Evolutionary conservation across 2,113 vertebrate species (phyloP), one percentile per base, ranked within the genome.

Genomic region (Eudyptes chrysolophus): DNA sequence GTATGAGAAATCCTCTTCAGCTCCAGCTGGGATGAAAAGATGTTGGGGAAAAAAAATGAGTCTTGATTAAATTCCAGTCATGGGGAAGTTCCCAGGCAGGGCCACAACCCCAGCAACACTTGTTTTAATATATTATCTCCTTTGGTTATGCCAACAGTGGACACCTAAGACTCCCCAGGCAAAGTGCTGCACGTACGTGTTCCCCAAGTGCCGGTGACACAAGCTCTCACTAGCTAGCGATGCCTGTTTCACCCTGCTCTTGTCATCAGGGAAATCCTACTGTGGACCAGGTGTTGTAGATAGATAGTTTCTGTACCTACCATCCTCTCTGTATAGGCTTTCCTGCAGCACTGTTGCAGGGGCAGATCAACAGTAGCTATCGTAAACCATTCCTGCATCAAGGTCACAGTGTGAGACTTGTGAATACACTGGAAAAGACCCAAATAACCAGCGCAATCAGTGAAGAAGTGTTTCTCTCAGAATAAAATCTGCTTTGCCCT

Each of bases 121-220:
- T 54, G 22, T 46, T 80, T 20, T 5, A n/a, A 36, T 42, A 13
- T 32, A 79, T 81, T 75, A 27, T 7, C 60, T 84, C 42, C 36
- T 52, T 61, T 49, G 15, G 14, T 75, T 75, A 34, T 19, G 36
- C 24, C 12, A 12, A 24, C 8, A 13, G 64, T 5, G 4, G n/a
- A n/a, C 25, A 69, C 30, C 26, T 68, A 40, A 61, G 38, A 46
- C 48, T 85, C 13, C 14, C 16, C 34, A 40, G 42, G 60, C 40
- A 34, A 64, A 84, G n/a, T 22, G 52, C 36, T 3, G 2, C 54
- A 76, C 26, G 24, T 38, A 25, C 12, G 29, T 3, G 1, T 60
- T 85, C 42, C 51, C 9, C 1, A 0, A 19, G 30, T 7, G 12
- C 46, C 4, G 6, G 42, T 6, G 13, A 7, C 29, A 58, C 0